Evolutionary conservation across 2,113 vertebrate species (phyloP).

Genomic region (Ptyas mucosa): DNA sequence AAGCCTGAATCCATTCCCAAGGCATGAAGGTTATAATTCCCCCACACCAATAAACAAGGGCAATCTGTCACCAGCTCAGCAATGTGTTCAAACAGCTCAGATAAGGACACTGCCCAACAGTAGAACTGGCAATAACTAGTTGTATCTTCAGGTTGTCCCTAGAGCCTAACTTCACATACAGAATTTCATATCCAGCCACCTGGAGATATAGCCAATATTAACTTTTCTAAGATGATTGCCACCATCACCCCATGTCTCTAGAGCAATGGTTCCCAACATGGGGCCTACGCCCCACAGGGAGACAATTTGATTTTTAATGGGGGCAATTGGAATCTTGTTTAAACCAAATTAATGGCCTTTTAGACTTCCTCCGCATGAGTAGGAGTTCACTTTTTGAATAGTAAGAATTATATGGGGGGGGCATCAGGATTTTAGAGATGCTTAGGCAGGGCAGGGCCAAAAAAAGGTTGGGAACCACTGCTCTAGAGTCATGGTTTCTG

Average conservation of each 20-base stretch:
- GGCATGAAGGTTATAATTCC: background rate
- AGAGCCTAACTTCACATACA: background rate
- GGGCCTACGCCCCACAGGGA: too few relatives aligned
- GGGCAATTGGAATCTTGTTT: too few relatives aligned
- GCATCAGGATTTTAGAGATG: too few relatives aligned
- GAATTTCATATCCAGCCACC: background rate
- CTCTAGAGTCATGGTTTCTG: background rate
- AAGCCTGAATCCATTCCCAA: background rate
- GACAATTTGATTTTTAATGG: too few relatives aligned
- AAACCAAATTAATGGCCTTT: too few relatives aligned
- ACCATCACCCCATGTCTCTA: background rate
- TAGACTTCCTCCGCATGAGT: too few relatives aligned
- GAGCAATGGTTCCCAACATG: background rate
- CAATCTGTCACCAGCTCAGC: background rate
- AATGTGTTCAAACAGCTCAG: background rate
- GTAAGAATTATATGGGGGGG: too few relatives aligned
- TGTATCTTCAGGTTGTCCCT: background rate
- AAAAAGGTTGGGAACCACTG: too few relatives aligned
- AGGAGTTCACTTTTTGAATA: too few relatives aligned
- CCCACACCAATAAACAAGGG: background rate
- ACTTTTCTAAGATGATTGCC: background rate
- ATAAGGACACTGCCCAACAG: background rate
- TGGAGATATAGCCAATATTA: background rate
- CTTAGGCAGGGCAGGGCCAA: too few relatives aligned
- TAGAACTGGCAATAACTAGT: background rate